A percentile compares a stretch with the other conserved stretches of the same genome.
Conservation (phyloP, 2,113 vertebrate species). For the Meriones unguiculatus region DNA sequence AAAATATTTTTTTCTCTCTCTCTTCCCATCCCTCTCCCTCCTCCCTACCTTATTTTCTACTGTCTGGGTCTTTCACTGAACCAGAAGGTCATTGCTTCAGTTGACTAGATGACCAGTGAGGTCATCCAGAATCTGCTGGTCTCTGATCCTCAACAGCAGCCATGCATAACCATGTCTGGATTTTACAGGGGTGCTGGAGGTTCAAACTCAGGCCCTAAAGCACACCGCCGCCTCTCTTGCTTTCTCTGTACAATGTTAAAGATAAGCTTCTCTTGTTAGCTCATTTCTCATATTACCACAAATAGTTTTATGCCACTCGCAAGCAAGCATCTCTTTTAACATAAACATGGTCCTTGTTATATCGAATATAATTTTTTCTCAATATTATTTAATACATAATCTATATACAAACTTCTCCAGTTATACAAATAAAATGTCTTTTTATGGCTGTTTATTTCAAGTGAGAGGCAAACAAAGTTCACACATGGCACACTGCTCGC, state of each 20-base stretch:
- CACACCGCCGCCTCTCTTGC: background rate
- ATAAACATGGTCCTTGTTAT: background rate
- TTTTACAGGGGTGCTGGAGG: background rate
- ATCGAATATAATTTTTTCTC: conserved; percentile 15
- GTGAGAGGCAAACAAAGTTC: background rate
- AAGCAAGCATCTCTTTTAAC: background rate
- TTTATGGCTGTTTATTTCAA: background rate
- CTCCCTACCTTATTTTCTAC: no score
- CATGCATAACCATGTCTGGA: background rate
- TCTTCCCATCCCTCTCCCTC: background rate
- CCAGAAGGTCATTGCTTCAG: background rate
- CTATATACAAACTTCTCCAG: background rate
- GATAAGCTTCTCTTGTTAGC: background rate
- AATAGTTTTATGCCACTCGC: background rate
- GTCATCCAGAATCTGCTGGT: background rate
- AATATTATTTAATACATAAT: background rate
- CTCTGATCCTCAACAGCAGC: no score
- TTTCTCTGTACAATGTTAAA: conserved; percentile 4
- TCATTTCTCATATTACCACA: background rate
- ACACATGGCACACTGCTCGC: no score
- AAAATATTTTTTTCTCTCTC: background rate
- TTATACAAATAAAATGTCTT: conserved; percentile 13
- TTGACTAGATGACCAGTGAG: background rate
- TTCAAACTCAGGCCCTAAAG: background rate
- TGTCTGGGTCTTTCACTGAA: background rate